phyloP scores from a whole-genome alignment of 30 jellyfish, hydroid and myxozoan genomes.

The Pseudorhiza aurosa region DNA sequence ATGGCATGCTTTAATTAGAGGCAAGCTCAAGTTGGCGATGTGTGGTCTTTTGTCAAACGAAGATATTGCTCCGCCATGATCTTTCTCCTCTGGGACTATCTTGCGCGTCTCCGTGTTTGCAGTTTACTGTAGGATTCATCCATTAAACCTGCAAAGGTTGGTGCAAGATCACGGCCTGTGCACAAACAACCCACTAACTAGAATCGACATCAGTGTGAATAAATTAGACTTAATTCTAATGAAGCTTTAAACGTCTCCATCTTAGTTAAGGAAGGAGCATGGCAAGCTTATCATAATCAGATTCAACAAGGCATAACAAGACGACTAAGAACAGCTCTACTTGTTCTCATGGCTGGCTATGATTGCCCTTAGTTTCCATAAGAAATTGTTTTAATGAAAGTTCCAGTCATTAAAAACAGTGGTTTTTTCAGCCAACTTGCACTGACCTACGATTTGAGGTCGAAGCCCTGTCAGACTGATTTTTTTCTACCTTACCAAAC shows the following conservation, averaged over 20 bases:
- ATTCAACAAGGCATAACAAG: background rate
- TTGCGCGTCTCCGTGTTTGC: background rate
- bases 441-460: too few relatives aligned
- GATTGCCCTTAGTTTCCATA: too few relatives aligned
- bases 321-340: background rate
- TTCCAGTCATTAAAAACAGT: too few relatives aligned
- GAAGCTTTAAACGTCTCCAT: slow-evolving; percentile 6
- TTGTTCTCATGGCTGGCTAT: too few relatives aligned
- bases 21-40: too few relatives aligned
- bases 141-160: background rate
- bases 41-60: too few relatives aligned
- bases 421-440: too few relatives aligned
- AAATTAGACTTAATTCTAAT: background rate
- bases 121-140: background rate
- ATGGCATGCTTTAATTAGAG: too few relatives aligned
- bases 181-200: background rate
- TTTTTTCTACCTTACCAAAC: too few relatives aligned
- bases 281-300: background rate
- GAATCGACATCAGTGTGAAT: background rate
- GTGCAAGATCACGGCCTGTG: background rate
- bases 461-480: too few relatives aligned
- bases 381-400: background rate
- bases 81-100: background rate
- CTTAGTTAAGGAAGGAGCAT: slow-evolving; percentile 1
- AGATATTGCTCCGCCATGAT: too few relatives aligned